Conservation (phyloP, 35 echinoderm and acorn worm species). For the Strongylocentrotus purpuratus region DNA sequence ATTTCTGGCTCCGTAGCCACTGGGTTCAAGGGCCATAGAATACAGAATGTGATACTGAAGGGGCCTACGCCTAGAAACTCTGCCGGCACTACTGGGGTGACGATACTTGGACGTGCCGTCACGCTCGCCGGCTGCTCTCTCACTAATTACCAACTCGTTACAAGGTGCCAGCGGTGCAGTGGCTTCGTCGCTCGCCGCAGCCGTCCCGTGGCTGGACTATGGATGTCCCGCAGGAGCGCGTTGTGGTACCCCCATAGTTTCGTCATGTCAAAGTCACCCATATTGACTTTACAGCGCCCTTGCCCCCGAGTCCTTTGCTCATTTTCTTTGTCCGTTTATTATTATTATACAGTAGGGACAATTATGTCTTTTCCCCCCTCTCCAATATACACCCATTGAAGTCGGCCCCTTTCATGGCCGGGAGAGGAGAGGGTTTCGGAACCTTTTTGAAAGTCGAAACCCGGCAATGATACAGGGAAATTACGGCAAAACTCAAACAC, state of each 20-base stretch:
- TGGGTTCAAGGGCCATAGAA: neutral
- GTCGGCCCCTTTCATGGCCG: neutral
- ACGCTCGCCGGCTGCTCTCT: neutral
- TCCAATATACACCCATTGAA: neutral
- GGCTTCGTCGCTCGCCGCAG: neutral
- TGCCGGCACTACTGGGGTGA: neutral
- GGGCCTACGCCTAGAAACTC: neutral
- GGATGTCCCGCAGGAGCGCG: neutral
- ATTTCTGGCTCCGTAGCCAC: neutral
- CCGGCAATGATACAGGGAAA: constrained; percentile 19
- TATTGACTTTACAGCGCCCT: neutral
- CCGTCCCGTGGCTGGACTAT: neutral
- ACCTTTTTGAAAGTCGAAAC: constrained; percentile 32
- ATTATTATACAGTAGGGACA: constrained; percentile 4
- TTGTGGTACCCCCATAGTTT: neutral
- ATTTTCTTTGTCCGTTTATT: neutral
- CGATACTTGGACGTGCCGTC: neutral
- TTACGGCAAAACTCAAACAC: neutral
- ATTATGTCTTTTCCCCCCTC: neutral
- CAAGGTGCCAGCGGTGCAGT: neutral
- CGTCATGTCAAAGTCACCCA: neutral
- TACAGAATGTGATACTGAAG: neutral
- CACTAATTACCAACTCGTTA: neutral
- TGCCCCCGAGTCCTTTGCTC: neutral
- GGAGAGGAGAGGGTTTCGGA: neutral